Base-by-base conservation (phyloP, 2,113 vertebrate genomes). In the Sprattus sprattus region DNA sequence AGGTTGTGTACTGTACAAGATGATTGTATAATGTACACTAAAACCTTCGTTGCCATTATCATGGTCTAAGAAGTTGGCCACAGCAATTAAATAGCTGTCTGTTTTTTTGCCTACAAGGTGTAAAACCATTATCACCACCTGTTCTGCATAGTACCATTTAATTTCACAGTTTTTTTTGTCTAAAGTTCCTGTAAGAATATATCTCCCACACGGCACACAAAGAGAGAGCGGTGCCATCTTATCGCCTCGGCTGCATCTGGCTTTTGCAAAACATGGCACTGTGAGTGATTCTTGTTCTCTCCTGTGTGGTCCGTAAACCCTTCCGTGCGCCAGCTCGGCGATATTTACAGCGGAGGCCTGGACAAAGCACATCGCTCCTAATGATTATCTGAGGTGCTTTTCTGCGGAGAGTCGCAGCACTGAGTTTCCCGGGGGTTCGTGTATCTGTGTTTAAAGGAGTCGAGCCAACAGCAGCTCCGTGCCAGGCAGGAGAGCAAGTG, bases 321-420 rank as follows among this genome's bases (percentile, higher is more conserved):
- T 90, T 88, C 87, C 82, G 84, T 67, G 82, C 47, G 57, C 81
- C 60, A 54, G 84, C 82, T 20, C 84, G 60, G 49, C 64, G 86
- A 67, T 84, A 82, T 87, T 88, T 86, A 84, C 84, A 89, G 85
- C 82, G 50, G 83, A 32, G 78, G 81, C 60, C 83, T 54, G 83
- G 85, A 50, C 83, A 86, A 20, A 81, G 46, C 71, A 81, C 89
- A 87, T 91, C 90, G 90, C 84, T 91, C 92, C 88, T 92, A 92
- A 93, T 91, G 88, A 93, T 94, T 92, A 94, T 93, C 92, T 91
- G 90, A 89, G 86, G 89, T 91, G 90, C 92, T 91, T 88, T 89
- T 91, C 89, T 92, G 88, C 85, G 90, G 89, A 88, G 84, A 28
- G 71, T 11, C 71, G 52, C 84, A 52, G 81, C 64, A 45, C 45